Percentiles rank a stretch among this genome's conserved stretches.
phyloP scores from a whole-genome alignment of 1,140 invertebrate species.

The Scaptomyza hsui region DNA sequence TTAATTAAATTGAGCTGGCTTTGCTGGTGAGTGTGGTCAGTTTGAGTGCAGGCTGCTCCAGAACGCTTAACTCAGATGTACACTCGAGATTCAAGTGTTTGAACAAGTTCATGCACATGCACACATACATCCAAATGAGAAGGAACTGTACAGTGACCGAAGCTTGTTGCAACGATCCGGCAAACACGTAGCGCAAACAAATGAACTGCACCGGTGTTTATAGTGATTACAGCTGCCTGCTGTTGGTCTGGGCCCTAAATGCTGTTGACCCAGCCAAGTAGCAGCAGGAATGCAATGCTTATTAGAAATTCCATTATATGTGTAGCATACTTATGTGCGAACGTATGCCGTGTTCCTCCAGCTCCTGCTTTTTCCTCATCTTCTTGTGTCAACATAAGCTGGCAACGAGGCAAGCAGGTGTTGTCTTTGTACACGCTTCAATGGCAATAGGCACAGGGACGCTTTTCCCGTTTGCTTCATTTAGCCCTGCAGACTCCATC shows the following conservation, averaged over 20 bases:
- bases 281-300: slow-evolving; percentile 40
- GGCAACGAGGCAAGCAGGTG: slow-evolving; percentile 26
- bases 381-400: slow-evolving; percentile 62
- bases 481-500: slow-evolving; percentile 16
- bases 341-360: too few relatives aligned
- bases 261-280: slow-evolving; percentile 57
- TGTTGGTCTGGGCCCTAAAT: slow-evolving; percentile 36
- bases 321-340: slow-evolving; percentile 59
- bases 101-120: background rate
- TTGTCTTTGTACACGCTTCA: slow-evolving; percentile 37
- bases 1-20: slow-evolving; percentile 72
- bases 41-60: slow-evolving; percentile 47
- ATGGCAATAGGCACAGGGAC: slow-evolving; percentile 8
- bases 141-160: background rate
- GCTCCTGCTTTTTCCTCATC: too few relatives aligned
- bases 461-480: slow-evolving; percentile 32
- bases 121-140: background rate
- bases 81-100: slow-evolving; percentile 23
- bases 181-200: slow-evolving; percentile 35
- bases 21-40: slow-evolving; percentile 2
- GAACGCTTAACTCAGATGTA: slow-evolving; percentile 33
- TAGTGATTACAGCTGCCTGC: slow-evolving; percentile 39
- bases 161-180: background rate
- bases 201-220: slow-evolving; percentile 58
- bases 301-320: slow-evolving; percentile 81